phyloP scores from a whole-genome alignment of 2,113 vertebrate species.

The Nibea albiflora region DNA sequence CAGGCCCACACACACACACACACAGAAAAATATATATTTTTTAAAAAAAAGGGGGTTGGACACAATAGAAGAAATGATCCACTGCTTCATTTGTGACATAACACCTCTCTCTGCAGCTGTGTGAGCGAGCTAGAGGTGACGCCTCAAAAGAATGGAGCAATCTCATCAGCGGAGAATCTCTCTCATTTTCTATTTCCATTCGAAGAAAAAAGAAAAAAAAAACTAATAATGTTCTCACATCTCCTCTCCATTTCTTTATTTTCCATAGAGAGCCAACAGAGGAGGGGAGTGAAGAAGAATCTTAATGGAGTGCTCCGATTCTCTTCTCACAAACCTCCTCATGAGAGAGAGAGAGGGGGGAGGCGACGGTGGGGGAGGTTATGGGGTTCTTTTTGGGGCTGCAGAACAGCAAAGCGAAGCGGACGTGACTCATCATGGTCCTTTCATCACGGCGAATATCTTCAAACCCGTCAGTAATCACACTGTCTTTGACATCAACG shows the following conservation, averaged over 20 bases:
- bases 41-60: background rate
- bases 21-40: background rate
- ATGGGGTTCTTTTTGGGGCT: constrained; percentile 5
- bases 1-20: constrained; percentile 2
- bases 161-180: constrained; percentile 69
- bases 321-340: constrained; percentile 21
- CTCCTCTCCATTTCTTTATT: constrained; percentile 46
- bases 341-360: background rate
- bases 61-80: constrained; percentile 52
- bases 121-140: constrained; percentile 52
- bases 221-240: constrained; percentile 62
- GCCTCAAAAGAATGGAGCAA: constrained; percentile 48
- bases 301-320: constrained; percentile 56
- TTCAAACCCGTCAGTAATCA: constrained; percentile 32
- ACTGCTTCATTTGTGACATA: constrained; percentile 55
- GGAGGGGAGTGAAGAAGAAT: constrained; percentile 48
- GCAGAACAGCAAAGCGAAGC: constrained; percentile 19
- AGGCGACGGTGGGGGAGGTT: background rate
- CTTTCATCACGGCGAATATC: constrained; percentile 45
- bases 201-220: constrained; percentile 25
- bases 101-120: constrained; percentile 44
- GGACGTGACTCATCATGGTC: constrained; percentile 53
- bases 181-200: constrained; percentile 63
- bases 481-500: constrained; percentile 32
- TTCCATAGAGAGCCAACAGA: constrained; percentile 54